Evolutionary conservation across 2,888 invertebrate species (phyloP), one percentile per base, ranked within the genome.

Genomic region (Linnaemya vulpina): DNA sequence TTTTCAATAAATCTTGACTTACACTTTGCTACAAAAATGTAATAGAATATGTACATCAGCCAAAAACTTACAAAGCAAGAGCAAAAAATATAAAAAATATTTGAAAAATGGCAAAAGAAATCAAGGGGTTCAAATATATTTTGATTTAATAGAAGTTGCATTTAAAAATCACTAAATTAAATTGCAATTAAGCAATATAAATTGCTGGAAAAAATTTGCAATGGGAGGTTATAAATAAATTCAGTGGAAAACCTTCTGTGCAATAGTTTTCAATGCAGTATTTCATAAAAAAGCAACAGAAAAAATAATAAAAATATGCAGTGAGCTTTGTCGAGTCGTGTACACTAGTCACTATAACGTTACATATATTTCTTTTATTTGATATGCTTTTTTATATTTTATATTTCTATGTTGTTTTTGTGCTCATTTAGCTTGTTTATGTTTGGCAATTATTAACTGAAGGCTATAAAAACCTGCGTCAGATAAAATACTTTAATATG

Each of bases 161-260:
- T 79, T 87, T 43, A 76, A 84, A 87, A 73, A 87, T 87, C 84
- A 87, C 86, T 86, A 82, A 84, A 87, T 87, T 87, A 86, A 87
- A 87, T 79, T 86, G 86, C 86, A 87, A 87, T 87, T 87, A 87
- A 87, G 79, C 86, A 81, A 84, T 84, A 81, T 71, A 80, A 87
- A 82, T 74, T 53, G 67, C 43, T 25, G 25, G 20, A 62, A 65
- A 46, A 38, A n/a, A 40, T 13, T 11, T 38, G 7, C 13, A 73
- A 68, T 62, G 3, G 20, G 55, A 49, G 62, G 65, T 62, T 60
- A 74, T 49, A 30, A 13, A 70, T 63, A 49, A 55, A 76, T 38
- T 70, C 53, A 46, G 35, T 65, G 25, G 25, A 38, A 55, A 53
- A 53, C 9, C 11, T 67, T 67, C 15, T 40, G 38, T 20, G 22